Percentiles rank a stretch among this genome's conserved stretches.
Evolutionary conservation across 2,797 vertebrate species (phyloP).

Genomic region (Pseudochirops cupreus): DNA sequence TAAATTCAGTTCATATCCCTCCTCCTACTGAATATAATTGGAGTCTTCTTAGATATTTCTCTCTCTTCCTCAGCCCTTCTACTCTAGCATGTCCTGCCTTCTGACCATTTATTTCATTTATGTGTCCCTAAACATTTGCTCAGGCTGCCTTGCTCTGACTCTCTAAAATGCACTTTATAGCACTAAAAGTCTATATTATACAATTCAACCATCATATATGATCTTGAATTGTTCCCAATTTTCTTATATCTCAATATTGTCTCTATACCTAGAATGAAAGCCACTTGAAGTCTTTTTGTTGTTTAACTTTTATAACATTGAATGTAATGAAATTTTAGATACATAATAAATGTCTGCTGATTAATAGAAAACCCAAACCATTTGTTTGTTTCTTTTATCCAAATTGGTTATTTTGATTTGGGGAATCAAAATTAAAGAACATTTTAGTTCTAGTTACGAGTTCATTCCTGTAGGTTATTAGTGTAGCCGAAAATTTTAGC

Average conservation of each 20-base stretch:
- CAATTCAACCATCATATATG: neutral
- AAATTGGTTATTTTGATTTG: neutral
- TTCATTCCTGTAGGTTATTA: neutral
- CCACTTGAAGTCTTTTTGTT: neutral
- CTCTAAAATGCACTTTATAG: neutral
- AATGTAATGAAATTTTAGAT: neutral
- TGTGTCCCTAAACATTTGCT: neutral
- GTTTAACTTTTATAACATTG: neutral
- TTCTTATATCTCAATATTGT: neutral
- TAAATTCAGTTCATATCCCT: neutral
- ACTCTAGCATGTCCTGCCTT: neutral
- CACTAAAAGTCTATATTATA: neutral
- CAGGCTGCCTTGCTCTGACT: neutral
- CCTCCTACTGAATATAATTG: neutral
- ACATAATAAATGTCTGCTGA: neutral
- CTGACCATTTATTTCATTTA: neutral
- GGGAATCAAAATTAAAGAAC: neutral
- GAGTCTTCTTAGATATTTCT: neutral
- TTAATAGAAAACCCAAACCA: neutral
- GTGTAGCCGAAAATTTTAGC: neutral
- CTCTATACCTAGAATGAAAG: neutral
- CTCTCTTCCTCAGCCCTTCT: neutral
- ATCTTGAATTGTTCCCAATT: neutral
- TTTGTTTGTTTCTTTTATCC: neutral
- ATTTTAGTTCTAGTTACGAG: neutral